Evolutionary conservation across 2,113 vertebrate genomes (phyloP).

Genomic region (Ivindomyrus marchei): DNA sequence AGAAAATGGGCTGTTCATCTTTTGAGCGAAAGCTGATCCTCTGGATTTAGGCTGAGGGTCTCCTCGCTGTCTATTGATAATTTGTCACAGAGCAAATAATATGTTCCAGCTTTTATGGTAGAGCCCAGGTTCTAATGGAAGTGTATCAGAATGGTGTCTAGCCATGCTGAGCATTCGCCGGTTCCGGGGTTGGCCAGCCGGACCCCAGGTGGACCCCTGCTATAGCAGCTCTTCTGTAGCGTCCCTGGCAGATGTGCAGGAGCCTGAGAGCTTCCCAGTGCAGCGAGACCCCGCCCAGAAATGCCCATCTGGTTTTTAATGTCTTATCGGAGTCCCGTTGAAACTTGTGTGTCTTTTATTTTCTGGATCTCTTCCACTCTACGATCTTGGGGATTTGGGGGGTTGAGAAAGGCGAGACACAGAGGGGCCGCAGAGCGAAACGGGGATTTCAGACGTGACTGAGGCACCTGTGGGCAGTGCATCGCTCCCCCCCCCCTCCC

Average conservation of each 20-base stretch:
- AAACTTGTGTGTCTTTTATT: neutral
- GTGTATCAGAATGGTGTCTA: neutral
- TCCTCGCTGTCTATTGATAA: slow-evolving; percentile 38
- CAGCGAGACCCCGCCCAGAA: neutral
- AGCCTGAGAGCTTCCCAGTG: neutral
- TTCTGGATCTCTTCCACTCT: neutral
- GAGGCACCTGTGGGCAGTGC: neutral
- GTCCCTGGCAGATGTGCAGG: neutral
- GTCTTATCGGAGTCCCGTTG: neutral
- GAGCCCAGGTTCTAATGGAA: neutral
- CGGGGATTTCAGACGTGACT: neutral
- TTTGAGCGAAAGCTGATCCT: slow-evolving; percentile 32
- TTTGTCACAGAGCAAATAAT: neutral
- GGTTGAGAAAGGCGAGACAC: neutral
- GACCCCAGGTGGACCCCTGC: neutral
- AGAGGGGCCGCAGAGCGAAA: neutral
- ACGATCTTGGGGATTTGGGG: neutral
- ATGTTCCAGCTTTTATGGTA: neutral
- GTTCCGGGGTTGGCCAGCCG: neutral
- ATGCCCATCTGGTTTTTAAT: neutral
- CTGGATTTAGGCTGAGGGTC: neutral
- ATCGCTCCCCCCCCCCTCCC: neutral
- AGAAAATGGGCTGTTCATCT: slow-evolving; percentile 26
- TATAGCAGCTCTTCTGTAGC: neutral
- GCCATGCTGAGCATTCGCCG: neutral